Conservation (phyloP, 2,113 vertebrate genomes). For the Centropus bengalensis region DNA sequence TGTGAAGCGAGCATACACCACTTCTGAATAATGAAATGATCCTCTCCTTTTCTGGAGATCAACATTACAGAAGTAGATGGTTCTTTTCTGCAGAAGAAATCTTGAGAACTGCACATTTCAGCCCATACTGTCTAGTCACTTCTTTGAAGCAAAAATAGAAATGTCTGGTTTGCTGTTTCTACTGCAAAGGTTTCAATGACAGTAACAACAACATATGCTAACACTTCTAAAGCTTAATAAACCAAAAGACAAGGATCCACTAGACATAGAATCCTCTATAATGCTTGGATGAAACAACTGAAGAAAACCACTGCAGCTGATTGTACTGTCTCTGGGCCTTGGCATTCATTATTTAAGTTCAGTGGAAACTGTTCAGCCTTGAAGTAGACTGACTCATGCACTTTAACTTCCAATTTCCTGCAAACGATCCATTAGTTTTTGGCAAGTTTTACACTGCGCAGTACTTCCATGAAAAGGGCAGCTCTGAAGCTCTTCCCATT, state of each 20-base stretch:
- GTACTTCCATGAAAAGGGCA: constrained; percentile 59
- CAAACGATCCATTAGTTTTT: constrained; percentile 74
- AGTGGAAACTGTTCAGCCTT: constrained; percentile 74
- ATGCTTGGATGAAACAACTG: not conserved
- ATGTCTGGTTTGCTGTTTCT: not conserved
- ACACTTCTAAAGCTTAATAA: not conserved
- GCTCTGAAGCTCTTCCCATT: not conserved
- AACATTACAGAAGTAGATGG: not conserved
- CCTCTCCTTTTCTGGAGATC: not conserved
- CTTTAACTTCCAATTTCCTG: constrained; percentile 78
- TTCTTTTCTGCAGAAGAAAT: not conserved
- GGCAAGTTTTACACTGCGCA: constrained; percentile 55
- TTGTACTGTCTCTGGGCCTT: constrained; percentile 54
- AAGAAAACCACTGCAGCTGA: constrained; percentile 23
- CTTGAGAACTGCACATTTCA: not conserved
- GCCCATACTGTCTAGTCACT: not conserved
- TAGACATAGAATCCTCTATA: not conserved
- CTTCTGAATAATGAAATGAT: not conserved
- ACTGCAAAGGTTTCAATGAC: not conserved
- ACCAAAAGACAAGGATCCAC: not conserved
- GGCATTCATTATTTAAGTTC: constrained; percentile 77
- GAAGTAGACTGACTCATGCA: constrained; percentile 77
- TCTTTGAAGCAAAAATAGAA: not conserved
- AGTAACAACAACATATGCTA: not conserved
- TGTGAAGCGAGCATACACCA: not conserved